Conservation (phyloP, 2,888 invertebrate genomes). For the Schizaphis graminum region DNA sequence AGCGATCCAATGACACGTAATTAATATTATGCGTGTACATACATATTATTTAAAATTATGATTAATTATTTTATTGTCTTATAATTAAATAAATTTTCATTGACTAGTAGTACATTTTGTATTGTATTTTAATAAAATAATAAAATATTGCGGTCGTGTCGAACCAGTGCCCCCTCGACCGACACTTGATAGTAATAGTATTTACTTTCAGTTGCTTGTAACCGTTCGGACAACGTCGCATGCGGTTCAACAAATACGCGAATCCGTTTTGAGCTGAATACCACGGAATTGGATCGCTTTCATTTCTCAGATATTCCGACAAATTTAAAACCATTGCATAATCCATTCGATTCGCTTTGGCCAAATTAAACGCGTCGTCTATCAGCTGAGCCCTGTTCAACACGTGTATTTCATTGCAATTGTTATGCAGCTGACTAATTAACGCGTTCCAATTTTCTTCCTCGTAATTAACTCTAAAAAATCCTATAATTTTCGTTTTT, state of each 20-base stretch:
- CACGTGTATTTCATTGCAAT: slow-evolving; percentile 72
- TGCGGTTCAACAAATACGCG: not conserved
- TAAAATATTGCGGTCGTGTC: not conserved
- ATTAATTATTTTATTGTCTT: not conserved
- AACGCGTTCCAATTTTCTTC: slow-evolving; percentile 79
- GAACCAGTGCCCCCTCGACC: not conserved
- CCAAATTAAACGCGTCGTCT: slow-evolving; percentile 84
- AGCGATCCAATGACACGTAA: not conserved
- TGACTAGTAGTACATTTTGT: too few relatives aligned
- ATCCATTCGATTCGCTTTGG: slow-evolving; percentile 75
- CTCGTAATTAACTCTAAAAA: slow-evolving; percentile 83
- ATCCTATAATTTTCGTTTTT: slow-evolving; percentile 70
- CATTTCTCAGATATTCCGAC: slow-evolving; percentile 78
- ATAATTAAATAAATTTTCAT: too few relatives aligned
- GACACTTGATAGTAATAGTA: not conserved
- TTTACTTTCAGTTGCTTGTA: slow-evolving; percentile 32
- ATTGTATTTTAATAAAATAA: too few relatives aligned
- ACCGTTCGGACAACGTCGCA: slow-evolving; percentile 9
- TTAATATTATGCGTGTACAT: not conserved
- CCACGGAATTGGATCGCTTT: slow-evolving; percentile 79
- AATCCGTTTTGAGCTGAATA: slow-evolving; percentile 60
- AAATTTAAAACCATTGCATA: slow-evolving; percentile 78
- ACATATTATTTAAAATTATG: not conserved
- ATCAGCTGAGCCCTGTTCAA: slow-evolving; percentile 84
- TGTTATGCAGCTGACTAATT: slow-evolving; percentile 76